These are phyloP conservation scores for Haplochromis burtoni DNA, from an alignment of 2,113 vertebrate genomes.

Conservation along the genomic window DNA sequence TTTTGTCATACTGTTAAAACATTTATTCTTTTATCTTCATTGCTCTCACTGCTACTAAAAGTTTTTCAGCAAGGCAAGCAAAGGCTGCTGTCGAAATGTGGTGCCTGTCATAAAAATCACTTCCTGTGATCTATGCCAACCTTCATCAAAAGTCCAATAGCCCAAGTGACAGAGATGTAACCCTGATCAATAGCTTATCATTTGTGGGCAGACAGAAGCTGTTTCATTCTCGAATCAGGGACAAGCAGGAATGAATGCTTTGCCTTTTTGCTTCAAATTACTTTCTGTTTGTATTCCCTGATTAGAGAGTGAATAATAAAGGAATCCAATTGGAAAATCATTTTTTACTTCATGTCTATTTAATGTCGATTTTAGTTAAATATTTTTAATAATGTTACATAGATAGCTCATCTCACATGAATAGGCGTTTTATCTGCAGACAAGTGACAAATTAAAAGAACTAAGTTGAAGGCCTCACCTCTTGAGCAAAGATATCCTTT, in stretches of 20 bases:
- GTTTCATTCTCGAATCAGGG: constrained; percentile 12
- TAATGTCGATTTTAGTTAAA: background rate
- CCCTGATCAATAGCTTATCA: constrained; percentile 58
- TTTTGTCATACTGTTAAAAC: background rate
- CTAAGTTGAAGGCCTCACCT: background rate
- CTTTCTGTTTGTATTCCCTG: background rate
- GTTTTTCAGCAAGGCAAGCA: constrained; percentile 20
- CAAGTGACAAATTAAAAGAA: background rate
- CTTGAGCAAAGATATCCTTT: background rate
- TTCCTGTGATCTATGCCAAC: constrained; percentile 45
- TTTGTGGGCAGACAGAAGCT: constrained; percentile 22
- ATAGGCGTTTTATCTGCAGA: background rate
- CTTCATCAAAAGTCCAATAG: constrained; percentile 41
- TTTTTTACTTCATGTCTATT: background rate
- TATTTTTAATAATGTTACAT: background rate
- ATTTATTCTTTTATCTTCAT: background rate
- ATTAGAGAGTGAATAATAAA: background rate
- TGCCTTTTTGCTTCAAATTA: background rate
- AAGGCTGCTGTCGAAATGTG: constrained; percentile 42
- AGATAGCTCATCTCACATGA: background rate
- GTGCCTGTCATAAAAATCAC: constrained; percentile 48
- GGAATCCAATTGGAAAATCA: background rate
- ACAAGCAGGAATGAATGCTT: background rate
- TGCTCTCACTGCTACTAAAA: background rate
- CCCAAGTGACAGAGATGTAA: constrained; percentile 33